A percentile compares a stretch with the other conserved stretches of the same genome.
Conservation (phyloP, 2,797 vertebrate species). For the Leontocebus nigricollis region DNA sequence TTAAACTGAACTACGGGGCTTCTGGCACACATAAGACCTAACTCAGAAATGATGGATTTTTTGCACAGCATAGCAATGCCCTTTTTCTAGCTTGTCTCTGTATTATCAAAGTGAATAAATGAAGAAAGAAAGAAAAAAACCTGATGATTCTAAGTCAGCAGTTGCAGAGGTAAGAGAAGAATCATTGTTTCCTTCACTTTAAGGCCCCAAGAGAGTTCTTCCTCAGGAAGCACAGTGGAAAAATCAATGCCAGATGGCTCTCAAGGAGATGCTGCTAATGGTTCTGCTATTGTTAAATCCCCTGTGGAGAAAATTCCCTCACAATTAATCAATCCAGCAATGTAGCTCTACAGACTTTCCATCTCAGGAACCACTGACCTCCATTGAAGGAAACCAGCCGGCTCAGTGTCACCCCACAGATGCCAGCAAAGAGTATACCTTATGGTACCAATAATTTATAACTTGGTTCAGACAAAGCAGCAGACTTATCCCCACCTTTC, state of each 20-base stretch:
- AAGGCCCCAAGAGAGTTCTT: background rate
- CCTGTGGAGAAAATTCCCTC: background rate
- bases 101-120: background rate
- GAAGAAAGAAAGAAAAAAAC: background rate
- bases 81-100: background rate
- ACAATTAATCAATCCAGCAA: constrained; percentile 23
- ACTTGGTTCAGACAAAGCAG: background rate
- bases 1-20: background rate
- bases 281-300: constrained; percentile 37
- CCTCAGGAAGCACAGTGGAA: constrained; percentile 33
- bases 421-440: background rate
- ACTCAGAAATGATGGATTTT: background rate
- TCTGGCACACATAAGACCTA: background rate
- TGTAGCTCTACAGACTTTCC: background rate
- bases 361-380: background rate
- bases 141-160: constrained; percentile 29
- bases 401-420: background rate
- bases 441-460: background rate
- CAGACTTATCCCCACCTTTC: background rate
- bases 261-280: constrained; percentile 38
- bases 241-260: constrained; percentile 66
- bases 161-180: constrained; percentile 32
- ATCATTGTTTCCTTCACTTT: background rate
- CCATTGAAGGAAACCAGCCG: rapidly evolving
- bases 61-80: rapidly evolving